These are phyloP conservation scores for Empidonax alnorum DNA, from an alignment of 2,113 vertebrate species.

Conservation along the genomic window DNA sequence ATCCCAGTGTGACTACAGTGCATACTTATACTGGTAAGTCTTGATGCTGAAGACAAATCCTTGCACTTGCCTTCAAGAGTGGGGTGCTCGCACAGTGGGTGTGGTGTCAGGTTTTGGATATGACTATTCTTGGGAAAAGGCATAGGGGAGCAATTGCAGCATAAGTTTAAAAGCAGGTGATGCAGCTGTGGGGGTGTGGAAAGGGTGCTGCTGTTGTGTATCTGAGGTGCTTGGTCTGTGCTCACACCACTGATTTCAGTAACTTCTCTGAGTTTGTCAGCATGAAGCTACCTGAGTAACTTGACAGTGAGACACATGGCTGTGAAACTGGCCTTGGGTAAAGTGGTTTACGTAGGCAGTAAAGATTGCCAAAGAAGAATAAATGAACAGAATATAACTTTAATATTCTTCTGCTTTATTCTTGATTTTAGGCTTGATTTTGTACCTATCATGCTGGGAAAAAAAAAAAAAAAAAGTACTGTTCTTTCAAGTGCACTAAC, in stretches of 20 bases:
- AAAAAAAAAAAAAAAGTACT: not conserved
- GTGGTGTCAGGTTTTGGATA: not conserved
- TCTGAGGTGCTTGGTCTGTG: fast-evolving
- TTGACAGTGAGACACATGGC: not conserved
- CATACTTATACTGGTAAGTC: not conserved
- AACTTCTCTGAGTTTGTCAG: not conserved
- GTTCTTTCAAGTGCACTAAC: not conserved
- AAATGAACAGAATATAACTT: not conserved
- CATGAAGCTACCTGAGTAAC: not conserved
- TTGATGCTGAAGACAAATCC: not conserved
- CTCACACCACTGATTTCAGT: fast-evolving
- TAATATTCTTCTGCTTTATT: not conserved
- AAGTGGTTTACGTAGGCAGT: not conserved
- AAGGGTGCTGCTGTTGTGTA: fast-evolving
- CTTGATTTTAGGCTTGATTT: not conserved
- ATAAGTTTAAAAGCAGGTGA: not conserved
- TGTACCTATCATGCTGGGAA: not conserved
- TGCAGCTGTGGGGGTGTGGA: fast-evolving
- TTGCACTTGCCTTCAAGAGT: not conserved
- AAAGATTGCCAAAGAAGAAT: not conserved
- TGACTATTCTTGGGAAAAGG: not conserved
- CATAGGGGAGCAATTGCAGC: not conserved
- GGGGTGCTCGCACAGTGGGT: fast-evolving
- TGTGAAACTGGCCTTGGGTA: not conserved
- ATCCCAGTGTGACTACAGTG: not conserved